A percentile compares a stretch with the other conserved stretches of the same genome.
Evolutionary conservation across 2,888 invertebrate species (phyloP).

Genomic region (Athalia rosae): DNA sequence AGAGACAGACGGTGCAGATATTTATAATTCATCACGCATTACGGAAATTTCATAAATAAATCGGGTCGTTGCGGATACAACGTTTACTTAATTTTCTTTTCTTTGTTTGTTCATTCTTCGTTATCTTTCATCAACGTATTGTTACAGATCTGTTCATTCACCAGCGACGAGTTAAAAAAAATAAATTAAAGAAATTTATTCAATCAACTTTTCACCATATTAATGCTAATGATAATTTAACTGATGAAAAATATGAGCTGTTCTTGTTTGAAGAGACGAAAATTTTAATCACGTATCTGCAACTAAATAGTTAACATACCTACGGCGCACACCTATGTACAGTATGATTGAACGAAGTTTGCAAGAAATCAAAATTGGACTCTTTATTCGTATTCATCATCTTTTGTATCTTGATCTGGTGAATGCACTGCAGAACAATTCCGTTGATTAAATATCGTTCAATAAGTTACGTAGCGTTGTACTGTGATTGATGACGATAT

Average conservation of each 20-base stretch:
- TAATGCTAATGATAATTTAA: no score
- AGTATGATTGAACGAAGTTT: no score
- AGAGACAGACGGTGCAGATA: not conserved
- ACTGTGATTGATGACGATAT: constrained; percentile 62
- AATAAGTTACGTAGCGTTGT: constrained; percentile 58
- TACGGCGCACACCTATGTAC: no score
- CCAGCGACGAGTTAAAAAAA: not conserved
- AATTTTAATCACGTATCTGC: no score
- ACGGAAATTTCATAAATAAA: constrained; percentile 11
- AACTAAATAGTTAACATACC: no score
- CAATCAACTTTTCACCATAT: no score
- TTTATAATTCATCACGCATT: constrained; percentile 15
- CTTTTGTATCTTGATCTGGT: no score
- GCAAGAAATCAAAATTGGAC: no score
- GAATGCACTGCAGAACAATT: not conserved
- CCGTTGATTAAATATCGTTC: not conserved
- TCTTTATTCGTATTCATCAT: no score
- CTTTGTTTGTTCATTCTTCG: not conserved
- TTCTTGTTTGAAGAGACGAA: no score
- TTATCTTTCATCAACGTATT: not conserved
- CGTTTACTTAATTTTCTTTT: constrained; percentile 5
- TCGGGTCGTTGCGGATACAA: constrained; percentile 31
- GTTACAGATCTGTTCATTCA: constrained; percentile 34
- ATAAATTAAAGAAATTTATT: no score
- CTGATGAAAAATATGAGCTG: no score